These are phyloP conservation scores for Desoria tigrina DNA, from an alignment of 2,888 invertebrate species.

Conservation along the genomic window DNA sequence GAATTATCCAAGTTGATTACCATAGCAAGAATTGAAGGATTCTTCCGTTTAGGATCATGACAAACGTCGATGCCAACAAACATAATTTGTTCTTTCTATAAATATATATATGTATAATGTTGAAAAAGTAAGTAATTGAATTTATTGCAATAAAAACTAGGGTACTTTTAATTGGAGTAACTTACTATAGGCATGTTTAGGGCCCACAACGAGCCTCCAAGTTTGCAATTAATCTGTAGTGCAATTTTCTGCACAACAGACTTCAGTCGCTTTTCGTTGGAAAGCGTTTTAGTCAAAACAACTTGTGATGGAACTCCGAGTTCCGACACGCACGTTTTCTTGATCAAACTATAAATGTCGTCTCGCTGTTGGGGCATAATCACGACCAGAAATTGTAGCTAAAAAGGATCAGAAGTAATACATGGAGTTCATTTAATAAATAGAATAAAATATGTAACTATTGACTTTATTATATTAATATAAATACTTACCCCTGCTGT, in stretches of 20 bases:
- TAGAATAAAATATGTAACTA: not conserved
- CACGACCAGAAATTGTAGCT: constrained; percentile 73
- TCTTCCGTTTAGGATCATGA: constrained; percentile 69
- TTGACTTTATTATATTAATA: constrained; percentile 1
- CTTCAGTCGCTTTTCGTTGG: constrained; percentile 70
- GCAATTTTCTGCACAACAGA: constrained; percentile 84
- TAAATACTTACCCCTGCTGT: constrained; percentile 14
- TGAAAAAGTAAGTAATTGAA: not conserved
- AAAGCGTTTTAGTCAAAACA: constrained; percentile 64
- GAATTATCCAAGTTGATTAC: constrained; percentile 75
- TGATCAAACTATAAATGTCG: constrained; percentile 84
- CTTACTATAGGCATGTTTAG: constrained; percentile 73
- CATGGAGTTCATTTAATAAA: not conserved
- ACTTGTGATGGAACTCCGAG: constrained; percentile 82
- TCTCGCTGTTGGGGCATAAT: constrained; percentile 77
- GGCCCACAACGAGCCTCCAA: constrained; percentile 89
- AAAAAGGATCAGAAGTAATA: constrained; percentile 30
- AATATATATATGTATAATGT: not conserved
- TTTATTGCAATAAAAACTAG: not conserved
- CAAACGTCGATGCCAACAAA: constrained; percentile 88
- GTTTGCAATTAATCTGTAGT: constrained; percentile 90
- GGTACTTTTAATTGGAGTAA: no score
- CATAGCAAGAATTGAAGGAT: constrained; percentile 70
- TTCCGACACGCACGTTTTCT: constrained; percentile 80
- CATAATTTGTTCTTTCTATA: constrained; percentile 65